These are phyloP conservation scores for Limnephilus marmoratus DNA, from an alignment of 2,888 invertebrate genomes.

Conservation along the genomic window DNA sequence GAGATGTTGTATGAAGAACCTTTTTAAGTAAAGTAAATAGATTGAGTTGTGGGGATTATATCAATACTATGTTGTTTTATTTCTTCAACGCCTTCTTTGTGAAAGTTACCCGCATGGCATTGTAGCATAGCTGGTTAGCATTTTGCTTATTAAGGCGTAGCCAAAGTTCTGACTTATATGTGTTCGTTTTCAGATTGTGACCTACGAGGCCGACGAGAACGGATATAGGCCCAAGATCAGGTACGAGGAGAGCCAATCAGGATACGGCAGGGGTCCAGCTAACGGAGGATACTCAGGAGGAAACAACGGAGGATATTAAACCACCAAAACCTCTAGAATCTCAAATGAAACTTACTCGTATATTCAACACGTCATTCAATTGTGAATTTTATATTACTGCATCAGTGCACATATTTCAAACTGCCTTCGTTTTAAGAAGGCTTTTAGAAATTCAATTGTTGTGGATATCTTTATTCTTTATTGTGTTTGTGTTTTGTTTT, in stretches of 20 bases:
- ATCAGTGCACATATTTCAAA: background rate
- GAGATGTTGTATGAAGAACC: too few relatives aligned
- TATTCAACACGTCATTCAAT: background rate
- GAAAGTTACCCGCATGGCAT: too few relatives aligned
- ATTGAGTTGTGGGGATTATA: too few relatives aligned
- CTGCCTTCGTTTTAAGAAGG: too few relatives aligned
- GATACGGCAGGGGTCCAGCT: constrained; percentile 66
- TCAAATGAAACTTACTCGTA: background rate
- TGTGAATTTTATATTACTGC: background rate
- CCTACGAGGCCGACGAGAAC: constrained; percentile 82
- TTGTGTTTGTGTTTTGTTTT: background rate
- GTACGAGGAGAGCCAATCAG: constrained; percentile 79
- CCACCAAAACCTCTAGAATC: background rate
- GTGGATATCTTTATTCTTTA: background rate
- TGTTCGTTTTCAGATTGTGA: constrained; percentile 76
- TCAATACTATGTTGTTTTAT: background rate
- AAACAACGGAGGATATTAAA: constrained; percentile 41
- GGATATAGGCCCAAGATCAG: constrained; percentile 83
- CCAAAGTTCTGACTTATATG: background rate
- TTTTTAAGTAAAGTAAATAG: too few relatives aligned
- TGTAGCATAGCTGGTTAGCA: background rate
- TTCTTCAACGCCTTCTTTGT: background rate
- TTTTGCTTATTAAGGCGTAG: background rate
- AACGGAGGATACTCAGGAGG: constrained; percentile 64
- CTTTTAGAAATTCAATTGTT: background rate